These are phyloP conservation scores for Aphelocoma coerulescens DNA, from an alignment of 2,113 vertebrate genomes.

Conservation along the genomic window DNA sequence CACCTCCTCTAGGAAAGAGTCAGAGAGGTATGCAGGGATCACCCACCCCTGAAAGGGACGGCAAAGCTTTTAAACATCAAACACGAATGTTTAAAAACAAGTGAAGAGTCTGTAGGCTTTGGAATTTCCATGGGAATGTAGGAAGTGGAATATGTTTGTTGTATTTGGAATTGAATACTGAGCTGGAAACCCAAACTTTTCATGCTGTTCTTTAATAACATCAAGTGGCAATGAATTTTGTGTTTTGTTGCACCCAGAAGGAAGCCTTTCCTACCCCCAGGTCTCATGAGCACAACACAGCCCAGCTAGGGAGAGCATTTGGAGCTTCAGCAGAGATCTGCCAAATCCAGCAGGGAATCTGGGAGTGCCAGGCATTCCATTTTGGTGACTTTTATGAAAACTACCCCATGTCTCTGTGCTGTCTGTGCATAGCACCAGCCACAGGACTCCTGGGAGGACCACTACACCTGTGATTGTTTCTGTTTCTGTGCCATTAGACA, in stretches of 20 bases:
- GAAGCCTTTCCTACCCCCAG: neutral
- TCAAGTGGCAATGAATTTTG: neutral
- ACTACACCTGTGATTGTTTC: neutral
- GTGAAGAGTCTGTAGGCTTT: neutral
- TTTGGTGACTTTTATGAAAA: neutral
- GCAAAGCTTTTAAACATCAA: neutral
- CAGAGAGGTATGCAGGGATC: neutral
- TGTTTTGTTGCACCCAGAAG: neutral
- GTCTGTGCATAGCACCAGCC: neutral
- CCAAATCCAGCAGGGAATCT: neutral
- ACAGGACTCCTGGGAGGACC: neutral
- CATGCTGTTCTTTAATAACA: neutral
- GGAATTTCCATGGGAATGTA: slow-evolving; percentile 13
- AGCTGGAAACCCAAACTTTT: neutral
- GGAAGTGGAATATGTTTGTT: neutral
- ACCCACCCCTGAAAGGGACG: neutral
- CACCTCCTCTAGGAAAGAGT: neutral
- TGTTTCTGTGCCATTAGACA: neutral
- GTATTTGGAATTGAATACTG: neutral
- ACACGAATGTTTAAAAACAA: neutral
- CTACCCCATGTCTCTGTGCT: neutral
- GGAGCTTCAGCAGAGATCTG: neutral
- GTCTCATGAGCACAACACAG: neutral
- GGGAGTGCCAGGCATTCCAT: neutral
- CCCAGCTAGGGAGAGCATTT: neutral